Conservation (phyloP, 2,888 invertebrate genomes). For the Notodonta ziczac region DNA sequence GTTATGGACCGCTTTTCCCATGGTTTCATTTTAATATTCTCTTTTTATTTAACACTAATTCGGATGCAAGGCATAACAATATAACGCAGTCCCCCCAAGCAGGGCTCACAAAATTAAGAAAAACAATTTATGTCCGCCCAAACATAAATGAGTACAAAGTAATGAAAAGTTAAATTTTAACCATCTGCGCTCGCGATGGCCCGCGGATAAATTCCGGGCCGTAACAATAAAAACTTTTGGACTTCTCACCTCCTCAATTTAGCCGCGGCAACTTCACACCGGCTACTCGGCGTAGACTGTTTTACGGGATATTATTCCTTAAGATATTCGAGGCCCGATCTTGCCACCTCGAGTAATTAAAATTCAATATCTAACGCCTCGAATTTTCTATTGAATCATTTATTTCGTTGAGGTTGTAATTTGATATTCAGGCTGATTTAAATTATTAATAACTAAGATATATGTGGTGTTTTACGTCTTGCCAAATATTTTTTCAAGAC, state of each 20-base stretch:
- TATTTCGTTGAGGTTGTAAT: constrained; percentile 6
- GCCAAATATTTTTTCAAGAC: too few relatives aligned
- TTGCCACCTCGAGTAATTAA: constrained; percentile 30
- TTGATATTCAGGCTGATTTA: not conserved
- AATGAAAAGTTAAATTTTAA: constrained; percentile 59
- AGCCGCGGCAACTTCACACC: constrained; percentile 42
- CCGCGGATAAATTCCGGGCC: constrained; percentile 50
- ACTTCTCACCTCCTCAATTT: constrained; percentile 64
- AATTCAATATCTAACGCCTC: constrained; percentile 33
- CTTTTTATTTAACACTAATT: too few relatives aligned
- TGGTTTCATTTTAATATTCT: too few relatives aligned
- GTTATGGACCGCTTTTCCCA: too few relatives aligned
- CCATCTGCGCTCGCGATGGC: constrained; percentile 45
- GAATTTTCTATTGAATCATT: constrained; percentile 16
- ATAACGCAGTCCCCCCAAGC: not conserved
- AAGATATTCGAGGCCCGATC: constrained; percentile 42
- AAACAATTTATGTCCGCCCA: constrained; percentile 27
- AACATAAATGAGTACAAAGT: constrained; percentile 37
- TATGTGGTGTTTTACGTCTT: too few relatives aligned
- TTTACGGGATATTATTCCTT: constrained; percentile 39
- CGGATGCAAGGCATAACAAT: not conserved
- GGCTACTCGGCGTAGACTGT: constrained; percentile 31
- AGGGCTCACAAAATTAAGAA: constrained; percentile 25
- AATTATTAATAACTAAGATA: not conserved
- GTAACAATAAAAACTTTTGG: constrained; percentile 66